Evolutionary conservation across 2,797 vertebrate genomes (phyloP), one percentile per base, ranked within the genome.

Genomic region (Crax fasciolata): DNA sequence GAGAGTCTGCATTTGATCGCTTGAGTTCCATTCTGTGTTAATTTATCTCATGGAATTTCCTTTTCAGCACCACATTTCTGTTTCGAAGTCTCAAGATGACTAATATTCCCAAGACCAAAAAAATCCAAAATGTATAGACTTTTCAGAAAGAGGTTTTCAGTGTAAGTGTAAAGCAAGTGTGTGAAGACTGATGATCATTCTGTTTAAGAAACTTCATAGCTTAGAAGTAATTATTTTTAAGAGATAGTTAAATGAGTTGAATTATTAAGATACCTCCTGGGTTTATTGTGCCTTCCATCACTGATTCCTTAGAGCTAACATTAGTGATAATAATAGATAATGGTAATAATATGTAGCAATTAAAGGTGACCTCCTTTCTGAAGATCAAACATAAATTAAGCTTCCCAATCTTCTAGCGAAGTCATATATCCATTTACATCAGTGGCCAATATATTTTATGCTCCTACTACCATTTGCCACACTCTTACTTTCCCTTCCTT

Each of bases 211-310:
- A 19, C 20, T 84, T 82, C 75, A 62, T 13, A 62, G 11, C 35
- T 87, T 51, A 91, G 58, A 92, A 85, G 27, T 55, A 75, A 85
- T 85, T 77, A 41, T 80, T 75, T 85, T 92, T 54, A 68, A 91
- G 62, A 80, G 18, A 18, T 18, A 78, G 68, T 66, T 88, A 30
- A 28, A 46, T 16, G 24, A 74, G 20, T 51, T 84, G 80, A 90
- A 94, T 80, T 80, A 90, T 72, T 83, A 58, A 87, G 43, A 80
- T 58, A 62, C 11, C 41, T 91, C 27, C 43, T 70, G 72, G 72
- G 28, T 87, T 92, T 85, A 48, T 83, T 4, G 0, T 39, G 1
- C 24, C n/a, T 79, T 87, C n/a, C 21, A 62, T 65, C 65, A 59
- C 68, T 48, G 61, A 83, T 80, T 52, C 43, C 46, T 89, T 71